A percentile compares a stretch with the other conserved stretches of the same genome.
These are phyloP conservation scores for Pyrochroa serraticornis DNA, from an alignment of 2,888 invertebrate species.

Conservation along the genomic window DNA sequence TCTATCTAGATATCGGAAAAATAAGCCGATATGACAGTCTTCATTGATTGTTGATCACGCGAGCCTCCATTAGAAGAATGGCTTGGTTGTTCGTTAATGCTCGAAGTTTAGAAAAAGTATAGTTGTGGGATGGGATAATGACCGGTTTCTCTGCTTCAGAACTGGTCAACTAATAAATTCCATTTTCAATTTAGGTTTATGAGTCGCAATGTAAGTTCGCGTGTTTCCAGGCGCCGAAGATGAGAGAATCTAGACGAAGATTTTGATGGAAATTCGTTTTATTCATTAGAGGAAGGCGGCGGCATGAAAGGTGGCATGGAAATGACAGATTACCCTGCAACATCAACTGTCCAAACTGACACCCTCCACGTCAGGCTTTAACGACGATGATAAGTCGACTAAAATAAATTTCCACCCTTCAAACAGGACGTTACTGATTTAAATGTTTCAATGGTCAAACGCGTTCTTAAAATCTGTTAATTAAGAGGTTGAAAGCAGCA, in stretches of 20 bases:
- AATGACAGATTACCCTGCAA: constrained; percentile 21
- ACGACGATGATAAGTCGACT: constrained; percentile 18
- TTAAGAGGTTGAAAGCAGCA: constrained; percentile 17
- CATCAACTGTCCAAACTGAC: constrained; percentile 20
- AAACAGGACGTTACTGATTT: neutral
- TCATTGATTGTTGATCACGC: too few relatives aligned
- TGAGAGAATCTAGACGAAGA: constrained; percentile 11
- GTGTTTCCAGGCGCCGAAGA: constrained; percentile 10
- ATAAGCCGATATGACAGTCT: too few relatives aligned
- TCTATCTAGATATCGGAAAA: too few relatives aligned
- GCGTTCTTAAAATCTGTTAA: constrained; percentile 19
- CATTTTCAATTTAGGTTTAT: constrained; percentile 25
- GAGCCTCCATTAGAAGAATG: too few relatives aligned
- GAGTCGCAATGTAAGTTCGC: constrained; percentile 15
- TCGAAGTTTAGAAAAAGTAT: too few relatives aligned
- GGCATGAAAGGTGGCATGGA: constrained; percentile 1
- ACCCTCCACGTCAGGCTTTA: constrained; percentile 12
- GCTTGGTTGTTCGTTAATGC: too few relatives aligned
- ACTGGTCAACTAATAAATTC: constrained; percentile 23
- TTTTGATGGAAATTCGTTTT: constrained; percentile 2
- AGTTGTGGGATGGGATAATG: too few relatives aligned
- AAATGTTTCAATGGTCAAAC: neutral
- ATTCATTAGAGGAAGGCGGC: constrained; percentile 12
- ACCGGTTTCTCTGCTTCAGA: neutral
- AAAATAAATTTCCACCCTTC: constrained; percentile 11